Base-by-base conservation (phyloP, 2,888 invertebrate genomes). In the Teleogryllus oceanicus region DNA sequence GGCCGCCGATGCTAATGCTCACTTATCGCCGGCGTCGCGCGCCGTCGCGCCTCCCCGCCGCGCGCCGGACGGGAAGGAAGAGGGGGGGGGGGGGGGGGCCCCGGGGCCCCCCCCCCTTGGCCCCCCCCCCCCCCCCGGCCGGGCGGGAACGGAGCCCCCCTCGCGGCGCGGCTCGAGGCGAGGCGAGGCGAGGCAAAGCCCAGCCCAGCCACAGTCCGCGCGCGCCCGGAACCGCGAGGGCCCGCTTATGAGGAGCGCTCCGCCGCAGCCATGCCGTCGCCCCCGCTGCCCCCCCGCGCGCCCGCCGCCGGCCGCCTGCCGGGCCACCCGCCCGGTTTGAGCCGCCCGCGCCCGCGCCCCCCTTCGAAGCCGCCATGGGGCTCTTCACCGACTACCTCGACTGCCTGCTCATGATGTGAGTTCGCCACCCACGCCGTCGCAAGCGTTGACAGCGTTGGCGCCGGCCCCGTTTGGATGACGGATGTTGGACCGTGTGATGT, bases 371-470 rank as follows among this genome's bases (percentile, higher is more conserved):
- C 80, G 81, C 24, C 83, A 93, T 94, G 93, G 93, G 93, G 84
- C 92, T 93, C 87, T 92, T 93, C 84, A 93, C 93, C 81, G 93
- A 94, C 88, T 92, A 93, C 82, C 91, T 93, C 84, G 93, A 93
- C 88, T 92, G 93, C 86, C 91, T 94, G 86, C 93, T 93, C 90
- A 93, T 92, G 89, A 92, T 94, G 94, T 94, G 89, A 93, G 93
- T 93, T 82, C 13, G 49, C 37, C 51, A 51, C 16, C 8, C 37
- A 37, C 37, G 37, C 37, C 8, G 37, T 37, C 5, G 8, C 21
- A 1, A 21, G 21, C 21, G 21, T 21, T 21, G 21, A 21, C 4
- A 4, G 24, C 2, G 24, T 37, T 2, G 24, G 24, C 24, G 24
- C 24, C 24, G 24, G 24, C 24, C 24, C 24, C 24, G 24, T 37